Conservation (phyloP, 2,113 vertebrate species). For the Lagopus leucura region DNA sequence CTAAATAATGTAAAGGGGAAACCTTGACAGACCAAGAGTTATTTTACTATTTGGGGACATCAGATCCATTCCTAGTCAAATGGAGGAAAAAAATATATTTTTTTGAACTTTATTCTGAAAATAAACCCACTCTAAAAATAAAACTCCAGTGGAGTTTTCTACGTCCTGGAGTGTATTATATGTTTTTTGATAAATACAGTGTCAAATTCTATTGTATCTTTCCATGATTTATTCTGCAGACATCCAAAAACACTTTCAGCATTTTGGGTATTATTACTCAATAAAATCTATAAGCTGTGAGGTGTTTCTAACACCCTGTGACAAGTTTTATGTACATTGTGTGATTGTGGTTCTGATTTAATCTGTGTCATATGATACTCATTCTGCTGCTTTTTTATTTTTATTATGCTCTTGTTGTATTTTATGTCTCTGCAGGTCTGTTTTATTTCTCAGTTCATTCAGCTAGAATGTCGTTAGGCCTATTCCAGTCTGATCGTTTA, state of each 20-base stretch:
- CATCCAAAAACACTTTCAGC: not conserved
- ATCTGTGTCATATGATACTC: not conserved
- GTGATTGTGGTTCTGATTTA: not conserved
- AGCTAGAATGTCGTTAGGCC: not conserved
- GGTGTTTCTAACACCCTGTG: not conserved
- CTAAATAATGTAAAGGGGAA: fast-evolving
- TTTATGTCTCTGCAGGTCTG: not conserved
- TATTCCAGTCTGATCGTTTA: not conserved
- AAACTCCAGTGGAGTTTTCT: not conserved
- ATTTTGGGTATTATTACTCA: not conserved
- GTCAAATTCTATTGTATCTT: not conserved
- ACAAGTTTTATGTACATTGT: not conserved
- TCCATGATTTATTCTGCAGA: not conserved
- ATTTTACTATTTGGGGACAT: not conserved
- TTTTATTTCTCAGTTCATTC: not conserved
- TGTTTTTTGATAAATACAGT: not conserved
- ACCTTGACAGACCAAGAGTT: not conserved
- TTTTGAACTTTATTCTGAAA: not conserved
- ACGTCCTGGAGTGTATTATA: not conserved
- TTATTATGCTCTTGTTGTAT: not conserved
- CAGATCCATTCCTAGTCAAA: not conserved
- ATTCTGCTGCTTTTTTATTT: not conserved
- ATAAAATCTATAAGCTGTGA: not conserved
- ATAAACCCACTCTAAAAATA: not conserved
- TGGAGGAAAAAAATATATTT: not conserved